These are phyloP conservation scores for Cydia splendana DNA, from an alignment of 1,140 invertebrate genomes.

Conservation along the genomic window DNA sequence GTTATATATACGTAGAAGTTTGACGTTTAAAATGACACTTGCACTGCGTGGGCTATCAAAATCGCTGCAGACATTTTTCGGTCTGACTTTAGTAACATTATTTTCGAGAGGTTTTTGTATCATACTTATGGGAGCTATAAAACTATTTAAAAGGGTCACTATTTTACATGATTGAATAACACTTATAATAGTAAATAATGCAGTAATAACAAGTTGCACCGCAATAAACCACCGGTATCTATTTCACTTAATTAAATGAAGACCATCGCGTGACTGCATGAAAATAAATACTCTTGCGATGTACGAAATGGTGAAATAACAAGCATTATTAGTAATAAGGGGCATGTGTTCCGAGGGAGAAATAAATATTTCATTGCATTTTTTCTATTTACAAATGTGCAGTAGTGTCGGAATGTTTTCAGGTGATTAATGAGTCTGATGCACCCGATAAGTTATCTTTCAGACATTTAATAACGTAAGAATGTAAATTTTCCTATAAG, in stretches of 20 bases:
- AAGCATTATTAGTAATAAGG: conserved; percentile 25
- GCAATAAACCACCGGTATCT: conserved; percentile 25
- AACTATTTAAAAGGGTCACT: neutral
- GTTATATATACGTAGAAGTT: too few species aligned
- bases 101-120: neutral
- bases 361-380: conserved; percentile 31
- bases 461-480: neutral
- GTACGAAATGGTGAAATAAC: conserved; percentile 27
- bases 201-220: conserved; percentile 15
- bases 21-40: too few species aligned
- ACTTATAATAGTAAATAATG: conserved; percentile 15
- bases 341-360: conserved; percentile 21
- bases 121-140: neutral
- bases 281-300: conserved; percentile 21
- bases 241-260: conserved; percentile 31
- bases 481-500: neutral
- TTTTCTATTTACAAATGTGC: neutral
- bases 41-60: too few species aligned
- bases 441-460: neutral
- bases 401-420: conserved; percentile 14
- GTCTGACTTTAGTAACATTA: too few species aligned
- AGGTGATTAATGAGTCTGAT: neutral
- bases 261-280: conserved; percentile 29
- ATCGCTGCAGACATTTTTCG: too few species aligned
- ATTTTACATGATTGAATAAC: conserved; percentile 10